Conservation (phyloP, 2,888 invertebrate species). For the Agrochola litura region DNA sequence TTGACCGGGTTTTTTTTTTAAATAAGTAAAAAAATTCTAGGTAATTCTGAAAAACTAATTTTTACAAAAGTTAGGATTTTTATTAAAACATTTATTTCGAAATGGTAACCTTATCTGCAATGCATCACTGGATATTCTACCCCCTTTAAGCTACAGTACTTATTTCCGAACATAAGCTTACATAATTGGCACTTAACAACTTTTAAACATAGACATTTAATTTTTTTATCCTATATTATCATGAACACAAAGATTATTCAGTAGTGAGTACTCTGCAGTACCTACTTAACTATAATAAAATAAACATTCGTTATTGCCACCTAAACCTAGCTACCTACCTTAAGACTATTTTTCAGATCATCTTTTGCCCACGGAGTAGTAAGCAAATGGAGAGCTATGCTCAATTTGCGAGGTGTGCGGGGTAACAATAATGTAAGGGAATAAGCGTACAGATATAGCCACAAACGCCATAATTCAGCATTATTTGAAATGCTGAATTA, state of each 20-base stretch:
- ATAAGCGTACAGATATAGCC: background rate
- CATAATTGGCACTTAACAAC: background rate
- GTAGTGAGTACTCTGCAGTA: background rate
- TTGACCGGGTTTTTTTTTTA: too few relatives aligned
- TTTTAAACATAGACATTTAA: constrained; percentile 1
- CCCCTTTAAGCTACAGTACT: background rate
- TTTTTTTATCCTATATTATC: too few relatives aligned
- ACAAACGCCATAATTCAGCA: background rate
- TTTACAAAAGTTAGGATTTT: background rate
- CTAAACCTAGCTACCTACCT: background rate
- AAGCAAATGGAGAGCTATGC: constrained; percentile 13
- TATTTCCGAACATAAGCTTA: background rate
- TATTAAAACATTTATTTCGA: background rate
- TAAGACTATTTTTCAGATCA: constrained; percentile 1
- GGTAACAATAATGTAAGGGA: background rate
- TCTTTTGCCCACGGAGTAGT: constrained; percentile 13
- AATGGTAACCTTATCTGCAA: background rate
- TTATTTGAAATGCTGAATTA: constrained; percentile 10
- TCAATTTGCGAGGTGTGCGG: background rate
- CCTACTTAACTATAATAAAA: background rate
- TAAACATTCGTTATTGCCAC: background rate
- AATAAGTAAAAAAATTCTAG: too few relatives aligned
- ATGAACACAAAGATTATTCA: background rate
- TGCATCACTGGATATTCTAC: background rate
- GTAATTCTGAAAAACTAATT: too few relatives aligned